A percentile compares a stretch with the other conserved stretches of the same genome.
phyloP scores from a whole-genome alignment of 2,888 invertebrate genomes.

The Drosophila pseudotalamancana region DNA sequence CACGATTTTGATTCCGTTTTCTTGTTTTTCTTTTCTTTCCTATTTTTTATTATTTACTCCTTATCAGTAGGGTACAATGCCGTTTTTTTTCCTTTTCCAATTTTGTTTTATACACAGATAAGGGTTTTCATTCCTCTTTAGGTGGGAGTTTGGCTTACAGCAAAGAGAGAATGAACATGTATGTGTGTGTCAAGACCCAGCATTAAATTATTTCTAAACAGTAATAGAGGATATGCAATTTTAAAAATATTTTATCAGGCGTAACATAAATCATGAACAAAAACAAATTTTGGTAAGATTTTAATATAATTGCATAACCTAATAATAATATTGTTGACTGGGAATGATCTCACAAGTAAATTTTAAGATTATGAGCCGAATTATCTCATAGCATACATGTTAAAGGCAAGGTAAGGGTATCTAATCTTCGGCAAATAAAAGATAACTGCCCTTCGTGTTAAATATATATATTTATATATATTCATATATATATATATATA shows the following conservation, averaged over 20 bases:
- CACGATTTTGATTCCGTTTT: constrained; percentile 28
- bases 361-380: not conserved
- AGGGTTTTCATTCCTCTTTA: constrained; percentile 61
- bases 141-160: constrained; percentile 67
- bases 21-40: constrained; percentile 9
- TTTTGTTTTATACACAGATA: constrained; percentile 64
- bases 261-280: too few species aligned
- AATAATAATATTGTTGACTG: not conserved
- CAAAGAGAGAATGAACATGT: constrained; percentile 6
- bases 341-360: not conserved
- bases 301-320: too few species aligned
- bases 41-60: constrained; percentile 13
- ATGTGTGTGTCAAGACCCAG: not conserved
- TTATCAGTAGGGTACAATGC: constrained; percentile 53
- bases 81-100: constrained; percentile 55
- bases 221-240: too few species aligned
- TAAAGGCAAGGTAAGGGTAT: not conserved
- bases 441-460: not conserved
- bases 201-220: not conserved
- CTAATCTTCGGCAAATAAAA: constrained; percentile 4
- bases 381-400: not conserved
- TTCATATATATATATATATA: too few species aligned
- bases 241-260: too few species aligned
- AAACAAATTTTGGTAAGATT: too few species aligned
- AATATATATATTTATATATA: constrained; percentile 2